Base-by-base conservation (phyloP, 2,113 vertebrate species). In the Bubalus kerabau region DNA sequence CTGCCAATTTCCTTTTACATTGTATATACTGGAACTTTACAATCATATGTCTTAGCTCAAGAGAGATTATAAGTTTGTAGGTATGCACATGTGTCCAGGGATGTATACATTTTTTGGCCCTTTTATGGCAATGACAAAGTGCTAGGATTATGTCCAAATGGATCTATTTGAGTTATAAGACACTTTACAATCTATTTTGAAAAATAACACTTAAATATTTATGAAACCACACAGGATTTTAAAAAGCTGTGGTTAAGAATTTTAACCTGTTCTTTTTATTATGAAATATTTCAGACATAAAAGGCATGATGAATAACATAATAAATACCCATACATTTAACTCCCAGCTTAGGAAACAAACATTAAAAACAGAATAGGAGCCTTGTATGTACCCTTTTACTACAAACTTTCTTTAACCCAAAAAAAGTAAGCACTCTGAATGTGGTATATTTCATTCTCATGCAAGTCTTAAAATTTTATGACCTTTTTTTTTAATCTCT, bases 131-230 rank as follows among this genome's bases (percentile, higher is more conserved):
- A 5, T 93, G 26, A 89, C 1, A 54, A 67, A 74, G 85, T 62
- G 6, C 9, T 56, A 56, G 13, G 26, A 19, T 71, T 80, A 50
- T 86, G 89, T 57, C 40, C 48, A 90, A 95, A 94, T 87, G 43
- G 40, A 62, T 50, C 60, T 57, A 56, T 60, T 57, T 76, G 48
- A 96, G 48, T 87, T 95, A 95, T 83, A 89, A 94, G 91, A 59
- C 59, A 94, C 50, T 97, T 89, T 92, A 24, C 32, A 71, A 26
- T 80, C 87, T 82, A 90, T 87, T 86, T 91, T 95, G 76, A 93
- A 97, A 84, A 71, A 62, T 60, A 91, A 23, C 43, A 62, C 71
- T 94, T 91, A 96, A 97, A 97, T 94, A 96, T 95, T 91, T 95
- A 94, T 97, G 87, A 97, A 96, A 83, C 64, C 86, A 95, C 15